These are phyloP conservation scores for Euthynnus affinis DNA, from an alignment of 2,797 vertebrate species.

Conservation along the genomic window DNA sequence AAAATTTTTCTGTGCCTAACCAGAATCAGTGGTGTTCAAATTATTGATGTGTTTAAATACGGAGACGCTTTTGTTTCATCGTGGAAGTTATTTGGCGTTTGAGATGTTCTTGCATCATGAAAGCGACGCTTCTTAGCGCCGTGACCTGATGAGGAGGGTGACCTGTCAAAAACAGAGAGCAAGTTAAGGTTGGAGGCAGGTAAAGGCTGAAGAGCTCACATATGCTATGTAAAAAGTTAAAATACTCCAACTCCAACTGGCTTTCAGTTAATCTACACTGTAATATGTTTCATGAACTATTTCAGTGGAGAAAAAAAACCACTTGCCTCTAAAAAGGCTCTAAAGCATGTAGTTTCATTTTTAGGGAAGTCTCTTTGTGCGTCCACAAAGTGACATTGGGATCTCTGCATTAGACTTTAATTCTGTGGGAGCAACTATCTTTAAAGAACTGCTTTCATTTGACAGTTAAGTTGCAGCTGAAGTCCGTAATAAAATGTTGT, in stretches of 20 bases:
- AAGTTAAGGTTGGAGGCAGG: neutral
- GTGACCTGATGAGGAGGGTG: neutral
- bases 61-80: neutral
- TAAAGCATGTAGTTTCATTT: neutral
- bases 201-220: neutral
- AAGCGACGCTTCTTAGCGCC: neutral
- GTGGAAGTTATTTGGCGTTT: neutral
- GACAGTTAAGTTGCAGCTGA: neutral
- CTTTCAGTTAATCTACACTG: too few species aligned
- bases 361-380: neutral
- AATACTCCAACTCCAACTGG: too few species aligned
- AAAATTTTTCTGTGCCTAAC: slow-evolving; percentile 30
- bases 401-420: neutral
- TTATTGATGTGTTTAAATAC: neutral
- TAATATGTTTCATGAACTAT: too few species aligned
- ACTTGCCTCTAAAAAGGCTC: too few species aligned
- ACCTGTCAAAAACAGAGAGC: neutral
- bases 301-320: too few species aligned
- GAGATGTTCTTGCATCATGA: neutral
- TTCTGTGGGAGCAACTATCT: neutral
- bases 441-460: neutral
- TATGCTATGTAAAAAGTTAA: neutral
- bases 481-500: neutral
- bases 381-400: neutral
- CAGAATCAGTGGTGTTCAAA: neutral